A percentile compares a stretch with the other conserved stretches of the same genome.
These are phyloP conservation scores for Tapirus indicus DNA, from an alignment of 2,797 vertebrate species.

Conservation along the genomic window DNA sequence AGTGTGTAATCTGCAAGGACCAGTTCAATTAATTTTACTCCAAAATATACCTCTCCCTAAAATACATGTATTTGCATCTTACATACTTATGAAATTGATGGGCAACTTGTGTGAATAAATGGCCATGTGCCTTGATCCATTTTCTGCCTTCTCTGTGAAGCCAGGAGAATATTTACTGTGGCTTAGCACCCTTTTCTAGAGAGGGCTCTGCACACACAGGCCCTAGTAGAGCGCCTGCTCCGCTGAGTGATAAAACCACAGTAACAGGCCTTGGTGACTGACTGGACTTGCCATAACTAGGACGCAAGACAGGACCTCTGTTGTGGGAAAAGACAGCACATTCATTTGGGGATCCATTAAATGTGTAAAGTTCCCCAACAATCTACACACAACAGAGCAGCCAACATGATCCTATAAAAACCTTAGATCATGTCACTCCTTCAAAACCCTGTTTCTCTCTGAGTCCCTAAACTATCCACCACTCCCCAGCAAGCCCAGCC, in stretches of 20 bases:
- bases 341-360: background rate
- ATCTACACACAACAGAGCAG: background rate
- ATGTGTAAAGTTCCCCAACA: background rate
- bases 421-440: background rate
- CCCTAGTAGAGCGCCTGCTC: background rate
- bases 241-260: background rate
- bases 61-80: background rate
- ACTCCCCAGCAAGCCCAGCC: too few relatives aligned
- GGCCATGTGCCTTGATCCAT: background rate
- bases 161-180: background rate
- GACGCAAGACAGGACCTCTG: background rate
- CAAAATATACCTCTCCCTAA: background rate
- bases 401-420: background rate
- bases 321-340: background rate
- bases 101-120: background rate
- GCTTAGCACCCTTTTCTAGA: background rate
- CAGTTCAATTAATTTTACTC: background rate
- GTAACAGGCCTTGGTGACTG: background rate
- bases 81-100: background rate
- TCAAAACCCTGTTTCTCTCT: background rate
- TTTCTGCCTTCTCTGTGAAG: conserved; percentile 29
- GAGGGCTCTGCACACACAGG: background rate
- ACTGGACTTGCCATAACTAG: background rate
- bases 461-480: background rate
- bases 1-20: background rate